These are phyloP conservation scores for Prorops nasuta DNA, from an alignment of 1,140 invertebrate genomes.

Conservation along the genomic window DNA sequence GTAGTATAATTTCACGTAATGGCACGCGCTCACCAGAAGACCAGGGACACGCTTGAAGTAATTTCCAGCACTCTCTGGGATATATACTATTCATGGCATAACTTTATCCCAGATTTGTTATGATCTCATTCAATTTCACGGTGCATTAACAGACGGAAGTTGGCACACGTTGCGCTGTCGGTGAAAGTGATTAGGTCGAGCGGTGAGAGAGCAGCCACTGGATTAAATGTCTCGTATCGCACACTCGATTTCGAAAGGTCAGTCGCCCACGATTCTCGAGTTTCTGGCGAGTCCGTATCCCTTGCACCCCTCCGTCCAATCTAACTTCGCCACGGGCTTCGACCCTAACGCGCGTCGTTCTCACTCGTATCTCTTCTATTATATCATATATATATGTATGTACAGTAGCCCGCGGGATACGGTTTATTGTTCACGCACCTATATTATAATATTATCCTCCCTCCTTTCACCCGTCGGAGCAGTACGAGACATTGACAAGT, in stretches of 20 bases:
- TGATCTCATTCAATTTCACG: slow-evolving; percentile 9
- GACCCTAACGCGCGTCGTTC: neutral
- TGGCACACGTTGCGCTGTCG: slow-evolving; percentile 5
- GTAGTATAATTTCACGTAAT: neutral
- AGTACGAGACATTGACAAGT: slow-evolving; percentile 10
- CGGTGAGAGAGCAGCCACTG: slow-evolving; percentile 2
- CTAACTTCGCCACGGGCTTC: slow-evolving; percentile 17
- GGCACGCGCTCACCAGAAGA: too few species aligned
- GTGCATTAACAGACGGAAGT: slow-evolving; percentile 5
- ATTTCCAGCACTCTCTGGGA: neutral
- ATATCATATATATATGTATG: too few species aligned
- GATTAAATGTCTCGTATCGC: too few species aligned
- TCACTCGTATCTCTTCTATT: neutral
- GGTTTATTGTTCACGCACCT: slow-evolving; percentile 9
- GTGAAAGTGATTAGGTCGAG: neutral
- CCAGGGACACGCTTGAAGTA: too few species aligned
- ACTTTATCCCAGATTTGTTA: neutral
- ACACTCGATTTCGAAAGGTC: slow-evolving; percentile 14
- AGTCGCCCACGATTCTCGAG: slow-evolving; percentile 10
- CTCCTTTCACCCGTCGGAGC: slow-evolving; percentile 8
- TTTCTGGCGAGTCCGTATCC: too few species aligned
- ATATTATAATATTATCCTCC: slow-evolving; percentile 14
- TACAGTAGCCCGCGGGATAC: too few species aligned
- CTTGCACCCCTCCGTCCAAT: slow-evolving; percentile 17
- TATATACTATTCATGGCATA: neutral